Evolutionary conservation across 2,888 invertebrate genomes (phyloP), one percentile per base, ranked within the genome.

Genomic region (Aphodius sticticus): DNA sequence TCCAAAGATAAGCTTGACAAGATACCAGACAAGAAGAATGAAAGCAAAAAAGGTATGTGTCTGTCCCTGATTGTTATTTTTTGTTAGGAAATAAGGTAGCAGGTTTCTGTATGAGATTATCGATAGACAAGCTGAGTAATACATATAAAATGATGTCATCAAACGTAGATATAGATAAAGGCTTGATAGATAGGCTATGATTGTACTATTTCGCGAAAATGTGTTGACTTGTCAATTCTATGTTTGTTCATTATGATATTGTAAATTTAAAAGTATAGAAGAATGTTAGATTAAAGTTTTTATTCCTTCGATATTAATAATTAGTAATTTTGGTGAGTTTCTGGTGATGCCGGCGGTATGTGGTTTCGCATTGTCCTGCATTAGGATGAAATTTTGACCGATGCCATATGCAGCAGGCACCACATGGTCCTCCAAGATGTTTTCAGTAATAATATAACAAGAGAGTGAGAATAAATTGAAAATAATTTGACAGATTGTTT

Each of bases 1-100:
- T 87, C 88, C 81, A 87, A 86, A 79, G 89, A 89, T 77, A 82
- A 84, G 76, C 81, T 88, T 80, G 88, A 89, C 79, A 88, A 87
- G 79, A 82, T 86, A 12, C 78, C 78, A 16, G 87, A 86, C 0
- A 84, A 84, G 80, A 86, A 85, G 79, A 84, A 86, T 84, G 88
- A 87, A 77, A 5, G 9, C 53, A 87, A 86, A 80, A 88, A 86
- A 84, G 87, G 88, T 85, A 72, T 74, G 80, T 70, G 76, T 14
- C 53, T 53, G 12, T 74, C 16, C 3, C 1, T 53, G 53, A 53
- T 53, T 53, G 7, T 53, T 53, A 2, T 12, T 53, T 53, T 7
- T 9, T 53, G 53, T 2, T 53, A 9, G 7, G 12, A 53, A 53
- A 53, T 9, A 9, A 53, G 12, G 53, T 53, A 9, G 7, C 12